phyloP scores from a whole-genome alignment of 2,888 invertebrate species.

The Harpagoxenus sublaevis region DNA sequence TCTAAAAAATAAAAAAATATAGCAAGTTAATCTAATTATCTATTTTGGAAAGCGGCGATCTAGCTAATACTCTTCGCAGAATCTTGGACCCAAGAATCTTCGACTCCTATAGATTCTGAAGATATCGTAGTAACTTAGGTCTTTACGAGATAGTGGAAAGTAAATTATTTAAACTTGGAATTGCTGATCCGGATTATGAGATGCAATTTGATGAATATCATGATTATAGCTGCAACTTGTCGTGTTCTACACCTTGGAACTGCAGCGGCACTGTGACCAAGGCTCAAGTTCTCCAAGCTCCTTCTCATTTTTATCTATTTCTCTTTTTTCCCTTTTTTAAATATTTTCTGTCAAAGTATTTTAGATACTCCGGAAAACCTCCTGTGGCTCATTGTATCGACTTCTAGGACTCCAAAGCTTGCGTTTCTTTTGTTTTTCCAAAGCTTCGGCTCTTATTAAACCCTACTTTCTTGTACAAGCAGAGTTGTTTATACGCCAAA shows the following conservation, averaged over 20 bases:
- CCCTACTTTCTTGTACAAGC: conserved; percentile 13
- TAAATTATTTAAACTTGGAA: conserved; percentile 22
- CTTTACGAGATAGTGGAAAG: neutral
- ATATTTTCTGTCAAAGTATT: neutral
- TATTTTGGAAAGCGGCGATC: neutral
- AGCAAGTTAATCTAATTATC: neutral
- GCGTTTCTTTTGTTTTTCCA: neutral
- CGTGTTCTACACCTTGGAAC: neutral
- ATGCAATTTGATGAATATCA: conserved; percentile 28
- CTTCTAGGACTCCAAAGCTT: neutral
- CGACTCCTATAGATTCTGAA: conserved; percentile 14
- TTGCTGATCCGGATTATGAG: conserved; percentile 9
- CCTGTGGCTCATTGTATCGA: neutral
- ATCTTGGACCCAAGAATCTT: conserved; percentile 6
- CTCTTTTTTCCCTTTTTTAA: neutral
- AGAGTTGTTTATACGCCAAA: conserved; percentile 13
- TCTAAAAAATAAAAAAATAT: neutral
- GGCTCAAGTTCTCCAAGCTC: conserved; percentile 23
- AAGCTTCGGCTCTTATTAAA: neutral
- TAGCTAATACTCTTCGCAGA: neutral
- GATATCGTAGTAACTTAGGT: neutral
- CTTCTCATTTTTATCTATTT: neutral
- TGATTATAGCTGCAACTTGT: conserved; percentile 7
- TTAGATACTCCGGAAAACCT: neutral
- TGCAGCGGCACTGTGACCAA: conserved; percentile 36